Conservation (phyloP, 1,140 invertebrate genomes). For the Littorina saxatilis region DNA sequence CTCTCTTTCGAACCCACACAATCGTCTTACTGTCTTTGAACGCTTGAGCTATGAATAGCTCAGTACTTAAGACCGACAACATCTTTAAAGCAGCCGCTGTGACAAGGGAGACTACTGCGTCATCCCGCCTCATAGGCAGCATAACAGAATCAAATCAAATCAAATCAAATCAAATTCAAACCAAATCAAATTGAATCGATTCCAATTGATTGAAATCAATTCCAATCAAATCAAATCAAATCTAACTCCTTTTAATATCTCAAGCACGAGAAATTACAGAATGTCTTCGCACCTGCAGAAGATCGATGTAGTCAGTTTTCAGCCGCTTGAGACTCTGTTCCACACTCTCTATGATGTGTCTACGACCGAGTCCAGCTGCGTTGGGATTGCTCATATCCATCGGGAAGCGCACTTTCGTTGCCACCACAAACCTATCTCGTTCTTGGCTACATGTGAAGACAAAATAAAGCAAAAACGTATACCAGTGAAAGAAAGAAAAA, state of each 20-base stretch:
- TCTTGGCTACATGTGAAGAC: too few relatives aligned
- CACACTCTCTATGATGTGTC: conserved; percentile 41
- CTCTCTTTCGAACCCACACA: too few relatives aligned
- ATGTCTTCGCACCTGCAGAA: conserved; percentile 22
- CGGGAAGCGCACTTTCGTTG: conserved; percentile 56
- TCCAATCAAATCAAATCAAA: background rate
- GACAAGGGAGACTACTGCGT: too few relatives aligned
- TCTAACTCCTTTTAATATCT: background rate
- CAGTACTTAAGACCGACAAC: too few relatives aligned
- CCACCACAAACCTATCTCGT: conserved; percentile 56
- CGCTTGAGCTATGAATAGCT: too few relatives aligned
- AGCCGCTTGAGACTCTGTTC: conserved; percentile 43
- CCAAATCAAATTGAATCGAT: background rate
- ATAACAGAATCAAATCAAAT: background rate
- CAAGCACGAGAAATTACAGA: too few relatives aligned
- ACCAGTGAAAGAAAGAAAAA: too few relatives aligned
- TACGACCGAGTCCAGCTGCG: conserved; percentile 36
- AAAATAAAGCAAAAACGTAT: too few relatives aligned
- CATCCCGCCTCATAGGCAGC: too few relatives aligned
- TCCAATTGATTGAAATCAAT: background rate
- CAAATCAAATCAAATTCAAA: background rate
- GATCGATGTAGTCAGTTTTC: conserved; percentile 40
- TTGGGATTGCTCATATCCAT: conserved; percentile 28
- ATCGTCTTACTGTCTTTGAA: too few relatives aligned
- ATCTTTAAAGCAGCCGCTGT: too few relatives aligned